A percentile compares a stretch with the other conserved stretches of the same genome.
Conservation (phyloP, 2,888 invertebrate species). For the Eupithecia abbreviata region DNA sequence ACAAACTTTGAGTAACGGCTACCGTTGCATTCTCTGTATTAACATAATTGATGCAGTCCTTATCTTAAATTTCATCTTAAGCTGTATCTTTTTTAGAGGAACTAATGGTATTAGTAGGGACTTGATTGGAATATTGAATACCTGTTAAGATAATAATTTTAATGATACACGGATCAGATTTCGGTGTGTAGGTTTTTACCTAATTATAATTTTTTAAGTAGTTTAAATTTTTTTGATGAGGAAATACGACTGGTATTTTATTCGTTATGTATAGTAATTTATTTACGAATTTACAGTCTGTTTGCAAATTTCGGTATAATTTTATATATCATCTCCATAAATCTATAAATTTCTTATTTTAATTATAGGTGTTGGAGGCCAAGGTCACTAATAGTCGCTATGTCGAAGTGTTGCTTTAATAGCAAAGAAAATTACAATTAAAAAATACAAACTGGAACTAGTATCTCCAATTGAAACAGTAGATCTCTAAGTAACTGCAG, state of each 20-base stretch:
- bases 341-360: neutral
- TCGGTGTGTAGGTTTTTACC: slow-evolving; percentile 33
- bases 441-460: neutral
- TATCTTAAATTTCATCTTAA: slow-evolving; percentile 45
- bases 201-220: slow-evolving; percentile 25
- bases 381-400: neutral
- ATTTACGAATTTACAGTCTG: neutral
- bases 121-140: slow-evolving; percentile 39
- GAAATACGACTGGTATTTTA: slow-evolving; percentile 10
- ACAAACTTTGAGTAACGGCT: slow-evolving; percentile 47
- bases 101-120: slow-evolving; percentile 30
- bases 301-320: neutral
- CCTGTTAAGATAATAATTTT: slow-evolving; percentile 38
- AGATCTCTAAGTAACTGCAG: too few species aligned
- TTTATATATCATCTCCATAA: neutral
- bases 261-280: neutral
- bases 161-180: slow-evolving; percentile 33
- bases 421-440: neutral
- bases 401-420: neutral
- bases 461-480: neutral
- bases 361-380: neutral
- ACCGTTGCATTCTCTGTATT: slow-evolving; percentile 45
- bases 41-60: slow-evolving; percentile 46
- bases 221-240: slow-evolving; percentile 14
- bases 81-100: slow-evolving; percentile 34